A percentile compares a stretch with the other conserved stretches of the same genome.
phyloP scores from a whole-genome alignment of 2,113 vertebrate species.

The Taxidea taxus region DNA sequence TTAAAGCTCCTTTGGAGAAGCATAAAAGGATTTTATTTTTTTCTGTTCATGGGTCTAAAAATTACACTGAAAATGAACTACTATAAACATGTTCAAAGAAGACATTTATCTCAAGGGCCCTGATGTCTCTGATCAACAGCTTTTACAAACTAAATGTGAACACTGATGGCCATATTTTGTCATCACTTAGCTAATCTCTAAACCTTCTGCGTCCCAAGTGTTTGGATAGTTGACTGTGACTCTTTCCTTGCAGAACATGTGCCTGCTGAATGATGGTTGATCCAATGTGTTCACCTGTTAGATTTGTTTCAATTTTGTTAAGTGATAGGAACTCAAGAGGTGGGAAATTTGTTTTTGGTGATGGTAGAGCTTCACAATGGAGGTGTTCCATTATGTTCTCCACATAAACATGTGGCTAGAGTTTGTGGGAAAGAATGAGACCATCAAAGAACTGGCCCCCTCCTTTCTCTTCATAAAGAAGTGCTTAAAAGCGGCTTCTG shows the following conservation, averaged over 20 bases:
- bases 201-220: neutral
- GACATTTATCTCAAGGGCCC: neutral
- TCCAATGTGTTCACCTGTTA: too few species aligned
- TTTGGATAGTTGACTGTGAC: neutral
- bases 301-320: neutral
- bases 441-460: neutral
- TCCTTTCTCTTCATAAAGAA: constrained; percentile 11
- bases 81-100: neutral
- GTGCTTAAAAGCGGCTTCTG: constrained; percentile 20
- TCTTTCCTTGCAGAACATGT: neutral
- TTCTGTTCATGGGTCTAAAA: neutral
- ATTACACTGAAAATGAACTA: neutral
- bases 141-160: neutral
- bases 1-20: neutral
- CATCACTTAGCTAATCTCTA: neutral
- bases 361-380: neutral
- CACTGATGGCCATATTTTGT: neutral
- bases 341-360: neutral
- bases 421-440: neutral
- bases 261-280: neutral
- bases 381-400: neutral
- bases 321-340: neutral
- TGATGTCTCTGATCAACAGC: neutral
- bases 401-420: neutral
- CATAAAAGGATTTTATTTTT: neutral